Base-by-base conservation (phyloP, 2,888 invertebrate genomes). In the Aphodius sticticus region DNA sequence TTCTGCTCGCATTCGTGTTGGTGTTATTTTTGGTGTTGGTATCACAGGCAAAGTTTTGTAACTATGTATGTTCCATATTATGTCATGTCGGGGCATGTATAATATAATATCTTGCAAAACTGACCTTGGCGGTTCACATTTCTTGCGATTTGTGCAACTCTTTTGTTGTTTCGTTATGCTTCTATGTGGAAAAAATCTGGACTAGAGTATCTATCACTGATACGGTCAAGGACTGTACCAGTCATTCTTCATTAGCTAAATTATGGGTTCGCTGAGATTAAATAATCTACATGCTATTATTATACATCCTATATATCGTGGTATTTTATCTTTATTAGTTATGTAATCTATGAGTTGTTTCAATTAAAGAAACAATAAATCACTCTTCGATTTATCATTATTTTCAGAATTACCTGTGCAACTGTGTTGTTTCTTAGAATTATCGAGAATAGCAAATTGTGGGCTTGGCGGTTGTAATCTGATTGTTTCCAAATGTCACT, bases 31-130 rank as follows among this genome's bases (percentile, higher is more conserved):
- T 53, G 53, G 53, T 53, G 53, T 53, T 53, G 53, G 9, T 12
- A 53, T 53, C 53, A 53, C 53, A 53, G 12, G 53, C 7, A 5
- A 53, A 7, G 53, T 53, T 53, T 53, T 53, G 53, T 53, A 53
- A 53, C 12, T 9, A 7, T 53, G 53, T 53, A 53, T 53, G 53
- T 53, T 53, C 53, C 12, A 53, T 53, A 53, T 53, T 53, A 53
- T 53, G 53, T 53, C 53, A 53, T 53, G 12, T 53, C 53, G 7
- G 53, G 6, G 53, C 12, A 53, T 53, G 53, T 53, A 53, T 53
- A 53, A 53, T 53, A 53, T 53, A 53, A 53, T 53, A 53, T 53
- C 53, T 53, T 53, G 53, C 53, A 53, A 53, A 53, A 53, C 53
- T 53, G 53, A 53, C 53, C 53, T 53, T 53, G 53, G 53, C 53